phyloP scores from a whole-genome alignment of 2,797 vertebrate species.

The Acrocephalus scirpaceus region DNA sequence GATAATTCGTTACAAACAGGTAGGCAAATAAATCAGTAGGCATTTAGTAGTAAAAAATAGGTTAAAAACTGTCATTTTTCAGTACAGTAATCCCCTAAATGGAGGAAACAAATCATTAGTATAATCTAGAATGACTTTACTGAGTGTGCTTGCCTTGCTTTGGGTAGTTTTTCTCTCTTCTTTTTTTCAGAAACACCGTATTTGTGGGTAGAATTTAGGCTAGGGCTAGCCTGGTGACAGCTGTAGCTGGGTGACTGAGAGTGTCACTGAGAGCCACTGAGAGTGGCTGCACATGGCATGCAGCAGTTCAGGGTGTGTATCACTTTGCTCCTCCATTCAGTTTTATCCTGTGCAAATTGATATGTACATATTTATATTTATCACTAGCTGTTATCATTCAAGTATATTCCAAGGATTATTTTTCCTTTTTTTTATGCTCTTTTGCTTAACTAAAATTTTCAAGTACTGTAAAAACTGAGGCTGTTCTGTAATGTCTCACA shows the following conservation, averaged over 20 bases:
- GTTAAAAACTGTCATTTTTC: not conserved
- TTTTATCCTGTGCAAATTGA: not conserved
- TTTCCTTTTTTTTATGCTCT: not conserved
- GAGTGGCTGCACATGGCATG: rapidly evolving
- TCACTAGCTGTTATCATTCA: not conserved
- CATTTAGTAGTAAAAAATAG: not conserved
- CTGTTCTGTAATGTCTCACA: not conserved
- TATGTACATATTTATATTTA: not conserved
- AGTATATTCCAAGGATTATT: not conserved
- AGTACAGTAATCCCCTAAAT: not conserved
- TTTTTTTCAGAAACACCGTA: not conserved
- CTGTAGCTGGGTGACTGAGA: not conserved
- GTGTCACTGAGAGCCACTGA: no score
- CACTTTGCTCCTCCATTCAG: not conserved
- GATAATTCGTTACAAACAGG: not conserved
- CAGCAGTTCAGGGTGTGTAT: not conserved
- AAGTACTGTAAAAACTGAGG: not conserved
- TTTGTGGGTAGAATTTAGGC: not conserved
- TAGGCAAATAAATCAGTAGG: not conserved
- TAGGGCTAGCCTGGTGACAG: not conserved
- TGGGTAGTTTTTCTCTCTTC: not conserved
- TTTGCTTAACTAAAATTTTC: not conserved
- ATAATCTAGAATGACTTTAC: not conserved
- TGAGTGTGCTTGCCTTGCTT: not conserved
- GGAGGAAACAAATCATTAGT: not conserved